These are phyloP conservation scores for Agrilus cyanescens DNA, from an alignment of 2,888 invertebrate genomes.

Conservation along the genomic window DNA sequence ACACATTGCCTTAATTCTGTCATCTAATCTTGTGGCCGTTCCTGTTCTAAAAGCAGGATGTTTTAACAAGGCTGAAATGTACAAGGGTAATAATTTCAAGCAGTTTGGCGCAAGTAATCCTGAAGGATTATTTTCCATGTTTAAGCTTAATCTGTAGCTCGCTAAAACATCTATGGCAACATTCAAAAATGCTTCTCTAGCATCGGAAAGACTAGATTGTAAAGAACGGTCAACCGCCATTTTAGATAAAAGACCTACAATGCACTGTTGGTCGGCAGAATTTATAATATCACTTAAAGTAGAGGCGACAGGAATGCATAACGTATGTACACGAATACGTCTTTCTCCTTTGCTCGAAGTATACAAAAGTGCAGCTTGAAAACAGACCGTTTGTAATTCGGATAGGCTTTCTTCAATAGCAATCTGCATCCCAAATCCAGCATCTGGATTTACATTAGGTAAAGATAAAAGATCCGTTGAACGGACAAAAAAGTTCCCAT, in stretches of 20 bases:
- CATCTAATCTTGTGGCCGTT: constrained; percentile 80
- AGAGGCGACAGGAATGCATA: constrained; percentile 83
- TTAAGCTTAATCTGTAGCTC: constrained; percentile 56
- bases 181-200: constrained; percentile 92
- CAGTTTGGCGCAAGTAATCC: constrained; percentile 66
- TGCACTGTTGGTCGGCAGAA: constrained; percentile 87
- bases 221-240: constrained; percentile 95
- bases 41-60: constrained; percentile 83
- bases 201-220: constrained; percentile 78
- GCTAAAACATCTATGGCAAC: constrained; percentile 82
- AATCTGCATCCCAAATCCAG: constrained; percentile 96
- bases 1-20: constrained; percentile 87
- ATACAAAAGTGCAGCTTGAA: constrained; percentile 95
- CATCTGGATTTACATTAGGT: constrained; percentile 96
- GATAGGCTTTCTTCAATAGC: constrained; percentile 84
- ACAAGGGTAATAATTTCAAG: constrained; percentile 75
- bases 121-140: constrained; percentile 44
- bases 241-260: constrained; percentile 84
- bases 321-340: constrained; percentile 92
- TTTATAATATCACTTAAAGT: constrained; percentile 77
- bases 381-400: constrained; percentile 81
- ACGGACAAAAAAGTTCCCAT: constrained; percentile 98
- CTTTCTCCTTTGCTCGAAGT: constrained; percentile 93
- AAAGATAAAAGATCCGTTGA: constrained; percentile 92
- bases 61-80: constrained; percentile 81